Conservation (phyloP, 1,140 invertebrate genomes). For the Paralvinella palmiformis region DNA sequence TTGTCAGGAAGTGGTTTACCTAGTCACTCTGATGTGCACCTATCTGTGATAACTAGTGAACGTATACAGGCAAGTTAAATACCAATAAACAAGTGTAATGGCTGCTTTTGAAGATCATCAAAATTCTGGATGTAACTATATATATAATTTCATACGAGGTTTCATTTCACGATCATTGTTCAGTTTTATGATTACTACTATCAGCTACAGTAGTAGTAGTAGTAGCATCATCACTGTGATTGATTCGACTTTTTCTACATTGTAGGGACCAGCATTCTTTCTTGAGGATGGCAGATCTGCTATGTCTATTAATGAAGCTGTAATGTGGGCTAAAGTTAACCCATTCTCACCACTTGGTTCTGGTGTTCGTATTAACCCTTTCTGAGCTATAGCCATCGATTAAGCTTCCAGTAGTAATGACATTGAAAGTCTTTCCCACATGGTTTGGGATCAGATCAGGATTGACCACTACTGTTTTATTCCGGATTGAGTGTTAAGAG, state of each 20-base stretch:
- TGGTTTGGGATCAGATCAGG: too few species aligned
- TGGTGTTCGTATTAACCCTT: slow-evolving; percentile 50
- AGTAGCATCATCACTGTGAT: too few species aligned
- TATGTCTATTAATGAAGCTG: slow-evolving; percentile 50
- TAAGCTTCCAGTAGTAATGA: not conserved
- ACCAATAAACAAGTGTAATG: too few species aligned
- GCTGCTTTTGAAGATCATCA: too few species aligned
- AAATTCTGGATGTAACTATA: too few species aligned
- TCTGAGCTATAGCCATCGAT: slow-evolving; percentile 28
- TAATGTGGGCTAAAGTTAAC: slow-evolving; percentile 55
- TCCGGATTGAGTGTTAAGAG: too few species aligned
- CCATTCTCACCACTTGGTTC: slow-evolving; percentile 51
- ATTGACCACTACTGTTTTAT: too few species aligned
- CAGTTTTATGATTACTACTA: too few species aligned
- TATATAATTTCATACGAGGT: too few species aligned
- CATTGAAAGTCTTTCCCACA: too few species aligned
- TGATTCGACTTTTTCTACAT: slow-evolving; percentile 9
- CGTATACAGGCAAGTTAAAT: slow-evolving; percentile 50
- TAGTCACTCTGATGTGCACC: slow-evolving; percentile 50
- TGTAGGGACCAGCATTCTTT: slow-evolving; percentile 50
- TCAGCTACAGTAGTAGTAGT: too few species aligned
- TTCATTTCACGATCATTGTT: too few species aligned
- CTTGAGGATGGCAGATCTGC: slow-evolving; percentile 51
- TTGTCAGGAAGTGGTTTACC: slow-evolving; percentile 51
- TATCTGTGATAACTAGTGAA: slow-evolving; percentile 42